Evolutionary conservation across 1,140 invertebrate species (phyloP), one percentile per base, ranked within the genome.

Genomic region (Neotoxoptera formosana): DNA sequence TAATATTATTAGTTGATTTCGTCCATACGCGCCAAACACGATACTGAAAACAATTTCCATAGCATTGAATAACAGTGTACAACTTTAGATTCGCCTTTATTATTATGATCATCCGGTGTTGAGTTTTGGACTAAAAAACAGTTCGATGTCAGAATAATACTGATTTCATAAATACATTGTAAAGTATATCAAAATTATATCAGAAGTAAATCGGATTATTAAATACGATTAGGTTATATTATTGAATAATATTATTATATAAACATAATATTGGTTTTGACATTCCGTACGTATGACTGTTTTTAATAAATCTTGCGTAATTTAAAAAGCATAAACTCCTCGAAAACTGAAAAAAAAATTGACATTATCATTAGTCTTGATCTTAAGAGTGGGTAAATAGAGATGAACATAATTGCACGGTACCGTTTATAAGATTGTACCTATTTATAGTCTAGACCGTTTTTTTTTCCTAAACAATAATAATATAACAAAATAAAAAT

Each of bases 11-110:
- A n/a, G n/a, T 67, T 67, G 17, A 67, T 67, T 17, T 67, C 30
- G 14, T 67, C 4, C 60, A n/a, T 7, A 17, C 7, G 0, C 25
- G 0, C 25, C 0, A 17, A 67, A n/a, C 1, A 67, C 4, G 7
- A 67, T n/a, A n/a, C 30, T n/a, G 25, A n/a, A 67, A 67, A 67
- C 30, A 67, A 7, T 67, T 67, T n/a, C n/a, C n/a, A 67, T 6
- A n/a, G n/a, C 17, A n/a, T 67, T 17, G 60, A 67, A 67, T 30
- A 30, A 0, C 60, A n/a, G 3, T 17, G 3, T 17, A 76, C 30
- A 17, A 17, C n/a, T 1, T 76, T 20, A n/a, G n/a, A n/a, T 76
- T 34, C n/a, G 6, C 17, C 17, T n/a, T 17, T n/a, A 41, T n/a
- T 76, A 2, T 17, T n/a, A 76, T 76, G 30, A 76, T 0, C 6